Conservation (phyloP, 2,113 vertebrate genomes). For the pig (Sus scrofa) region T2T-Sscrofa CM000814.6:133585001-133585500, state of each 20-base stretch:
- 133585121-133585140: not conserved
- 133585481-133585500: not conserved
- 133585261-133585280: not conserved
- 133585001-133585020: not conserved
- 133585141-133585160: not conserved
- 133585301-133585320: not conserved
- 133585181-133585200: not conserved
- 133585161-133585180: not conserved
- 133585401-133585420: not conserved
- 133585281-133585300: not conserved
- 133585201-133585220: slow-evolving; percentile 15
- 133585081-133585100: not conserved
- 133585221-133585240: not conserved
- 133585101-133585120: no score
- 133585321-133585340: not conserved
- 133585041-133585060: not conserved
- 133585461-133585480: not conserved
- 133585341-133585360: not conserved
- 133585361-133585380: not conserved
- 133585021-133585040: not conserved
- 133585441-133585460: not conserved
- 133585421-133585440: not conserved
- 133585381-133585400: not conserved
- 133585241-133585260: not conserved
- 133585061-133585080: not conserved